These are phyloP conservation scores for Centropus bengalensis DNA, from an alignment of 2,113 vertebrate genomes.

Conservation along the genomic window DNA sequence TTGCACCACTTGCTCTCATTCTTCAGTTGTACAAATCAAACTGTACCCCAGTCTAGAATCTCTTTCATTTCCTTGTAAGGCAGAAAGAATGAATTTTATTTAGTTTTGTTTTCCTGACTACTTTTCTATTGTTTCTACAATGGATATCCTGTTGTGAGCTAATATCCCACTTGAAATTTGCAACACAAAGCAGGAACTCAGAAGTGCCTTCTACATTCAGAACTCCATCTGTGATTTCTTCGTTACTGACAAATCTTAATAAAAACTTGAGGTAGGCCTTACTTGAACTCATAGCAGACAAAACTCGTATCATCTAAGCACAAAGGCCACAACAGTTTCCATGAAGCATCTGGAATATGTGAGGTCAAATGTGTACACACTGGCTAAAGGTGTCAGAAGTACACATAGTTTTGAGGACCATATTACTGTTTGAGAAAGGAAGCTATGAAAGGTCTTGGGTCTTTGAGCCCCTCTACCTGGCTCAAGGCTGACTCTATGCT, in stretches of 20 bases:
- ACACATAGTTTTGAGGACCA: background rate
- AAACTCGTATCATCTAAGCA: background rate
- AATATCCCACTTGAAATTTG: background rate
- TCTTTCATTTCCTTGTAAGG: background rate
- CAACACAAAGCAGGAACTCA: background rate
- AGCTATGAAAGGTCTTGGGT: background rate
- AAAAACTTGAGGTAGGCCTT: background rate
- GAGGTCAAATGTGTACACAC: rapidly evolving
- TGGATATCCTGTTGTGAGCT: background rate
- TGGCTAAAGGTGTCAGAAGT: background rate
- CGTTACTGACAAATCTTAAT: background rate
- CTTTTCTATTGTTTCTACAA: background rate
- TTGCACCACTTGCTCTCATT: background rate
- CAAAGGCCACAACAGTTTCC: background rate
- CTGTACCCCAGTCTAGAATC: background rate
- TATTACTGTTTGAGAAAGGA: background rate
- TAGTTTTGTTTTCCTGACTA: background rate
- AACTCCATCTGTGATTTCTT: background rate
- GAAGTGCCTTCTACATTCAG: background rate
- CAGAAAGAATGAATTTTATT: background rate
- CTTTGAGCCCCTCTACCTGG: background rate
- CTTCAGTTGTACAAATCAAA: background rate
- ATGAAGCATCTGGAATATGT: rapidly evolving
- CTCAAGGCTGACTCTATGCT: background rate
- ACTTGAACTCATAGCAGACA: background rate